Conservation (phyloP, 37 sponge, comb jelly and placozoan species). For the Sycon ciliatum region DNA sequence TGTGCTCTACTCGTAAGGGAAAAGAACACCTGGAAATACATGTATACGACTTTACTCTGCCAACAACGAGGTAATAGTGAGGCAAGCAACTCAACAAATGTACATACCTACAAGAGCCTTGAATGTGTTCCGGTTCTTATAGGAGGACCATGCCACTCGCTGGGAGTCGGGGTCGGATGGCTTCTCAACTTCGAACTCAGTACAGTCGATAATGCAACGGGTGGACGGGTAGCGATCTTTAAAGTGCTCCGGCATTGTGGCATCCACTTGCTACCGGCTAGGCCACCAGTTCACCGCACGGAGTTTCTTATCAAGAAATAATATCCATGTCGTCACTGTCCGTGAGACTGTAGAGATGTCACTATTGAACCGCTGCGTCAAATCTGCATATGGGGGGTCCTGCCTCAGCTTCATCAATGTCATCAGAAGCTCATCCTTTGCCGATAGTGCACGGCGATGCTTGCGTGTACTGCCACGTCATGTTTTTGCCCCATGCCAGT, state of each 20-base stretch:
- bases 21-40: too few species aligned
- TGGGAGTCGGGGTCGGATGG: conserved; percentile 29
- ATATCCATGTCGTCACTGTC: conserved; percentile 37
- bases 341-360: conserved; percentile 28
- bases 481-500: too few species aligned
- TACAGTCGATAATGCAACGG: conserved; percentile 27
- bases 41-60: too few species aligned
- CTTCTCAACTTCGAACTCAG: conserved; percentile 41
- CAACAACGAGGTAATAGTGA: too few species aligned
- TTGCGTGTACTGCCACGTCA: too few species aligned
- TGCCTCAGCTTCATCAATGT: conserved; percentile 21
- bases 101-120: conserved; percentile 39
- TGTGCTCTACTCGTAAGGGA: too few species aligned
- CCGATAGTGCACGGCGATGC: too few species aligned
- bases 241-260: conserved; percentile 32
- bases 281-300: conserved; percentile 33
- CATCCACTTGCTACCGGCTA: conserved; percentile 17
- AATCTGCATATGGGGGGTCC: conserved; percentile 25
- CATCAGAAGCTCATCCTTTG: conserved; percentile 36
- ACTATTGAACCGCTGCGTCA: conserved; percentile 25
- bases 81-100: too few species aligned
- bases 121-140: conserved; percentile 47
- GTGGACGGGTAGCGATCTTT: conserved; percentile 31
- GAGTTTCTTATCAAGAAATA: conserved; percentile 22
- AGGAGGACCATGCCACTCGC: conserved; percentile 34